Base-by-base conservation (phyloP, 2,797 vertebrate species). In the Hippocampus kuda region DNA sequence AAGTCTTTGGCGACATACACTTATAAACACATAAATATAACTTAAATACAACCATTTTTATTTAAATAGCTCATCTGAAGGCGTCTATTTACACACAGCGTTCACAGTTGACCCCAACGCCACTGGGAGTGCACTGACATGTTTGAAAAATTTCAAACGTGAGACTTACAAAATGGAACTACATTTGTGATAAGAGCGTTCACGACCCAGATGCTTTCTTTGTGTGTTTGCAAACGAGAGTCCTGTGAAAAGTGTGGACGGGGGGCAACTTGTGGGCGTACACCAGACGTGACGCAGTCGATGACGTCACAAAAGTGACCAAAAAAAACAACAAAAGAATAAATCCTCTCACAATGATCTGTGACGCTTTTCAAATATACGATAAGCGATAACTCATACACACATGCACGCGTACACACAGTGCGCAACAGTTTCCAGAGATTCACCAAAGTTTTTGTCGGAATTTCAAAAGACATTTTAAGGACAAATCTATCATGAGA, bases 381-480 rank as follows among this genome's bases (percentile, higher is more conserved):
- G 73, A 81, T 80, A 77, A 70, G 65, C 34, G 64, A 78, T 74
- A 72, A 69, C 75, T 77, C 53, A 56, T 1, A 16, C 2, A 48
- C 46, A 16, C 46, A 48, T 10, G 15, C 46, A 13, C 46, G 71
- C 74, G 34, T 38, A 62, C 67, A 68, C 49, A 59, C 68, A 68
- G 34, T 27, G 62, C 9, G 15, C 22, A 53, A 56, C 53, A 53
- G 20, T 7, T 56, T 56, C 53, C 53, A 56, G n/a, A 56, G 3
- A 24, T 56, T 24, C 53, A 24, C n/a, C 53, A 56, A 56, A 56
- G n/a, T n/a, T 0, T 0, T n/a, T 54, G 77, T 81, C 69, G 77
- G 84, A 82, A 0, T 85, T 89, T 86, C 53, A 80, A 89, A 91
- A 88, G 85, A 80, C 70, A 82, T 90, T 66, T 91, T 91, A 90